Conservation (phyloP, 2,888 invertebrate species). For the Sarcophaga rosellei region DNA sequence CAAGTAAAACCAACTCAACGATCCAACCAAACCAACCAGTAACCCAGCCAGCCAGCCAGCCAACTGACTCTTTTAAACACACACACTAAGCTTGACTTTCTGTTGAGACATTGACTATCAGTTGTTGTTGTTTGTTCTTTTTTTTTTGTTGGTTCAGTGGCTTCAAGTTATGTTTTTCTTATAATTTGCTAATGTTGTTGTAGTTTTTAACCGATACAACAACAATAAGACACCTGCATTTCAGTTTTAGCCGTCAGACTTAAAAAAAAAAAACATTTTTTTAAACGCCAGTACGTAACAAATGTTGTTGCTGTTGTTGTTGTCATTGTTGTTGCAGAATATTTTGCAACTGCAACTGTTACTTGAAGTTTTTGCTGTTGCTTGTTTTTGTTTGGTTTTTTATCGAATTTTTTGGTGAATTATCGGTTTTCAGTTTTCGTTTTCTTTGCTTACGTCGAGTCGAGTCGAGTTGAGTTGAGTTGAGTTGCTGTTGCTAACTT, state of each 20-base stretch:
- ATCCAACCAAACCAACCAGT: neutral
- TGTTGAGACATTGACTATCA: slow-evolving; percentile 55
- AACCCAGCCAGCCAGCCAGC: slow-evolving; percentile 2
- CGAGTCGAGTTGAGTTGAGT: no score
- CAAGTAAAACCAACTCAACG: slow-evolving; percentile 32
- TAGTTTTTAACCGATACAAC: slow-evolving; percentile 47
- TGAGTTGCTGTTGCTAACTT: neutral
- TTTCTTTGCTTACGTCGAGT: neutral
- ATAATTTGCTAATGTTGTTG: slow-evolving; percentile 31
- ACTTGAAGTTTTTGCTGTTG: slow-evolving; percentile 54
- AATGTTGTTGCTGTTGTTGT: neutral
- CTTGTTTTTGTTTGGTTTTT: slow-evolving; percentile 42
- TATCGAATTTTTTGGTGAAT: slow-evolving; percentile 35
- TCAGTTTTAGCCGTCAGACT: slow-evolving; percentile 4
- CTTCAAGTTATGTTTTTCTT: slow-evolving; percentile 32
- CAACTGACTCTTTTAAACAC: slow-evolving; percentile 43
- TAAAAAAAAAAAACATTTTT: slow-evolving; percentile 7
- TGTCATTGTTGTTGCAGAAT: neutral
- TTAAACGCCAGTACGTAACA: no score
- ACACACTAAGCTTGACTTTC: slow-evolving; percentile 61
- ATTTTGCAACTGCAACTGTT: slow-evolving; percentile 61
- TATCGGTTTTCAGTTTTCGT: slow-evolving; percentile 6
- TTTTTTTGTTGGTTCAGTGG: slow-evolving; percentile 14
- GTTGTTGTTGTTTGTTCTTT: slow-evolving; percentile 3
- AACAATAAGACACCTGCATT: slow-evolving; percentile 63